phyloP scores from a whole-genome alignment of 2,797 vertebrate species.

The Xenopus petersii region DNA sequence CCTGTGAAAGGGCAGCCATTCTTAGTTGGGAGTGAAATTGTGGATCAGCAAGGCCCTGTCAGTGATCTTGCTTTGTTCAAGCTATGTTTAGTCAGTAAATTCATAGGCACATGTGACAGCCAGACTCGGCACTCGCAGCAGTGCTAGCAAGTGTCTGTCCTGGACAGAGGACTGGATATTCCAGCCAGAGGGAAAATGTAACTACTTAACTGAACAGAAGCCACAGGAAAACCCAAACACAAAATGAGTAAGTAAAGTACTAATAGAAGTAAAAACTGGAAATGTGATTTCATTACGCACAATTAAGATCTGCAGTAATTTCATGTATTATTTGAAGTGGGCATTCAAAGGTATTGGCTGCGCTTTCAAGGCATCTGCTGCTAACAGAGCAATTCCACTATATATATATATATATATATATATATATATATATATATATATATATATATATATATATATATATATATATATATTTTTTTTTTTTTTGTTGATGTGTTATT shows the following conservation, averaged over 20 bases:
- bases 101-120: conserved; percentile 52
- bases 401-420: no score
- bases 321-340: no score
- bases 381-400: no score
- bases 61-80: conserved; percentile 42
- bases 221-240: conserved; percentile 52
- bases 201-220: conserved; percentile 54
- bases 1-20: conserved; percentile 18
- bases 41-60: conserved; percentile 29
- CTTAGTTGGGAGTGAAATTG: background rate
- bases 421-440: no score
- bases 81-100: conserved; percentile 56
- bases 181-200: conserved; percentile 64
- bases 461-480: no score
- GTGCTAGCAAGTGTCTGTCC: conserved; percentile 48
- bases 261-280: no score
- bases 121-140: conserved; percentile 63
- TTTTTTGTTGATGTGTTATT: no score
- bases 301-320: no score
- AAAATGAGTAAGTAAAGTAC: conserved; percentile 71
- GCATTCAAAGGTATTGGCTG: no score
- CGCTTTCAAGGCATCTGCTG: no score
- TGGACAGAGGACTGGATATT: conserved; percentile 22
- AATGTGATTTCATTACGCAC: no score
- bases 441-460: no score